Percentiles rank a stretch among this genome's conserved stretches.
These are phyloP conservation scores for Naja naja DNA, from an alignment of 2,113 vertebrate species.

Conservation along the genomic window DNA sequence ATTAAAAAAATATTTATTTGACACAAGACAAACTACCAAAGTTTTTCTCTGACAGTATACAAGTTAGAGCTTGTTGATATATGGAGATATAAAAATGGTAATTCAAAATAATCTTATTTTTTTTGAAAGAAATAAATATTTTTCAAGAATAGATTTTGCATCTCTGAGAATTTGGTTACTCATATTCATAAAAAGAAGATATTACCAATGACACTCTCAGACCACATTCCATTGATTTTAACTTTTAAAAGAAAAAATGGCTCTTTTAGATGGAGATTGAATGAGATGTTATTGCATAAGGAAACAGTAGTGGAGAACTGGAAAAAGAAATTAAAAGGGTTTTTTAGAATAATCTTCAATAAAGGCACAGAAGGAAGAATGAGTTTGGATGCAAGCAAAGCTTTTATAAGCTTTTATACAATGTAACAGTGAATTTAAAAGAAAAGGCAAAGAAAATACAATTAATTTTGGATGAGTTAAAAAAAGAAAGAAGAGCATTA, in stretches of 20 bases:
- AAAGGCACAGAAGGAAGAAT: neutral
- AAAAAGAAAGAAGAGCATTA: neutral
- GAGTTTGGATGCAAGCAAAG: neutral
- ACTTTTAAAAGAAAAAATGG: neutral
- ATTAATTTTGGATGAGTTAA: neutral
- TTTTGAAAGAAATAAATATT: neutral
- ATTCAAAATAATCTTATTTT: neutral
- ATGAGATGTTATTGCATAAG: neutral
- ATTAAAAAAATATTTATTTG: neutral
- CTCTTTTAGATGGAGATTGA: neutral
- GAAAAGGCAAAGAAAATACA: neutral
- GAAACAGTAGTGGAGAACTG: neutral
- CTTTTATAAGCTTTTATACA: neutral
- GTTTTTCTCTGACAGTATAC: too few species aligned
- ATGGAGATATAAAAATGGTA: neutral
- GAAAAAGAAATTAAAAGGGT: neutral
- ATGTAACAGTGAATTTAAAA: neutral
- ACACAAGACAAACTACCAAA: neutral
- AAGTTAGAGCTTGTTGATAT: neutral
- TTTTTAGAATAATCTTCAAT: neutral
- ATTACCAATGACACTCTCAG: neutral
- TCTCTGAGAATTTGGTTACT: neutral
- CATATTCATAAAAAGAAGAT: neutral
- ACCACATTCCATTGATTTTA: neutral
- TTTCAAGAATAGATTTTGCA: neutral